Conservation (phyloP, 1,140 invertebrate genomes). For the Oedothorax gibbosus region DNA sequence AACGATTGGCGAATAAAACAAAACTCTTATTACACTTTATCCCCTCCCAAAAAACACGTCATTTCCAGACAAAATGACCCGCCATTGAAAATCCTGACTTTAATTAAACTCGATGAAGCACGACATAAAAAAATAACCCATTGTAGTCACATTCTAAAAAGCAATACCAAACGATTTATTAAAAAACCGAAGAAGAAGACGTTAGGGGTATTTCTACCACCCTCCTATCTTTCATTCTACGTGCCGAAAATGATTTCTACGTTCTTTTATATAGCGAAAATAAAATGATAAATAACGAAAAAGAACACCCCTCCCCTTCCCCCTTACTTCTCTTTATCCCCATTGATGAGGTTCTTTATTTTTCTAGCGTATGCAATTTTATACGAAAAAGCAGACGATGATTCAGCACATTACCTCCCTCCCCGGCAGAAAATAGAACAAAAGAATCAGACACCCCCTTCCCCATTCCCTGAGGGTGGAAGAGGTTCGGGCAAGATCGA, state of each 20-base stretch:
- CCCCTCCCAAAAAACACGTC: no score
- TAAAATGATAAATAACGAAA: conserved; percentile 31
- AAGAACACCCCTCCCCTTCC: neutral
- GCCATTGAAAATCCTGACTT: no score
- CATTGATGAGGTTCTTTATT: conserved; percentile 49
- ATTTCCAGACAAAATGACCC: no score
- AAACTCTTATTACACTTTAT: no score
- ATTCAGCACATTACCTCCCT: conserved; percentile 44
- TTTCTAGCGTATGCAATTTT: conserved; percentile 31
- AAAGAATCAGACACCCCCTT: conserved; percentile 28
- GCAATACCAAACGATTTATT: neutral
- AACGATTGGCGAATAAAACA: no score
- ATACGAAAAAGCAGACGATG: conserved; percentile 25
- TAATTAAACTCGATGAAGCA: no score
- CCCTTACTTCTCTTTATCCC: neutral
- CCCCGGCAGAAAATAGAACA: conserved; percentile 40
- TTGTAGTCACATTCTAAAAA: neutral
- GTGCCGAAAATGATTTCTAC: conserved; percentile 39
- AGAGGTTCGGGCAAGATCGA: conserved; percentile 14
- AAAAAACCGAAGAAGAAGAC: neutral
- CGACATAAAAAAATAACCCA: neutral
- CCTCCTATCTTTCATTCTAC: conserved; percentile 23
- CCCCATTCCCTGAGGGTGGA: neutral
- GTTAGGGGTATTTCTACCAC: no score
- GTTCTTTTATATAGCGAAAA: neutral